Base-by-base conservation (phyloP, 2,888 invertebrate genomes). In the Drosophila lacicola region DNA sequence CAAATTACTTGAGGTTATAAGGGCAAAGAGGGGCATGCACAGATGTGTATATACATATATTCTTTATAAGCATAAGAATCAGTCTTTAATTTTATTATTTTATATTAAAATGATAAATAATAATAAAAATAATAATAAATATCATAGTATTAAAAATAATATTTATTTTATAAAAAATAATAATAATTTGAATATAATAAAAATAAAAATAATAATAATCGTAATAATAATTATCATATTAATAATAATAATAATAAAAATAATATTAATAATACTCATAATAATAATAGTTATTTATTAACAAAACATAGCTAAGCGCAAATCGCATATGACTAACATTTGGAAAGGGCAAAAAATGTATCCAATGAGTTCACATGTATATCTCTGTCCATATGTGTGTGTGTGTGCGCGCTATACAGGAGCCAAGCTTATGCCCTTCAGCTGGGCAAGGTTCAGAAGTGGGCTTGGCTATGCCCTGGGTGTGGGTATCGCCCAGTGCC, bases 261-360 rank as follows among this genome's bases (percentile, higher is more conserved):
- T 4, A 1, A 21, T 6, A 2, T 13, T 6, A 13, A 36, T 11
- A 10, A 4, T 14, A 11, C 11, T 25, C 2, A 5, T n/a, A 13
- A 14, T 6, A 44, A 11, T n/a, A 54, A 19, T 19, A 4, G 9
- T 1, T 13, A 6, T 49, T 10, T 9, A 21, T 39, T 33, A 8
- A 8, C 2, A n/a, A n/a, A 11, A 8, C 17, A 0, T 42, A 60
- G 17, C 13, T 37, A 0, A 8, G 2, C 5, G 5, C 8, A 8
- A 44, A 10, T 50, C 3, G 11, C 3, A 14, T 34, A 17, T 6
- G 25, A 2, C 46, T 21, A 3, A 2, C 10, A 34, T n/a, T 14
- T 34, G 6, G 5, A 33, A 51, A 63, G 83, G 9, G 78, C 49
- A 78, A 17, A 17, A 41, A 78, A 71, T 74, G 60, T 61, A 62